These are phyloP conservation scores for Dasypus novemcinctus DNA, from an alignment of 2,113 vertebrate genomes.

Conservation along the genomic window DNA sequence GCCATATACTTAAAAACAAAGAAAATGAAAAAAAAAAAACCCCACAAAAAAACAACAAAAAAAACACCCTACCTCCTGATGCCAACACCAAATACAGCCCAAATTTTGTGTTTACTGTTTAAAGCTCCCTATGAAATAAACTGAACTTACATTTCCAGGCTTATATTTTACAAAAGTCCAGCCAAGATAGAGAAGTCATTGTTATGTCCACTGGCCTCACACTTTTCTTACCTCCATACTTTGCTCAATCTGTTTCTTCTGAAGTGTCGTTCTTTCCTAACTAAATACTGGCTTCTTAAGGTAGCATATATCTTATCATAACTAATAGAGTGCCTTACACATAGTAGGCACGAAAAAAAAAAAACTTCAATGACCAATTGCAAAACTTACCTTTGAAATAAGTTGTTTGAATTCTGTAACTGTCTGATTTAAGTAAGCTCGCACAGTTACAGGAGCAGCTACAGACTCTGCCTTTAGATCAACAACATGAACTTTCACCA, in stretches of 20 bases:
- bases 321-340: not conserved
- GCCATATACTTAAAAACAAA: too few relatives aligned
- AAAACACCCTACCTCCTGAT: not conserved
- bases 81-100: not conserved
- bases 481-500: slow-evolving; percentile 98
- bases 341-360: not conserved
- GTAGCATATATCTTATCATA: not conserved
- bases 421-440: slow-evolving; percentile 97
- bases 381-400: slow-evolving; percentile 92
- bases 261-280: not conserved
- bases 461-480: slow-evolving; percentile 94
- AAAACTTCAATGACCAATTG: slow-evolving; percentile 29
- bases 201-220: not conserved
- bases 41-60: not conserved
- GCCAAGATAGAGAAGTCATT: not conserved
- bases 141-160: not conserved
- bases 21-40: not conserved
- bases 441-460: slow-evolving; percentile 91
- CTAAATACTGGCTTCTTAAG: not conserved
- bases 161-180: not conserved
- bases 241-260: not conserved
- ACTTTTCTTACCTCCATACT: not conserved
- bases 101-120: not conserved
- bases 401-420: slow-evolving; percentile 97
- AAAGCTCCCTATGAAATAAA: slow-evolving; percentile 14